phyloP scores from a whole-genome alignment of 2,113 vertebrate species.

The Symphodus melops region DNA sequence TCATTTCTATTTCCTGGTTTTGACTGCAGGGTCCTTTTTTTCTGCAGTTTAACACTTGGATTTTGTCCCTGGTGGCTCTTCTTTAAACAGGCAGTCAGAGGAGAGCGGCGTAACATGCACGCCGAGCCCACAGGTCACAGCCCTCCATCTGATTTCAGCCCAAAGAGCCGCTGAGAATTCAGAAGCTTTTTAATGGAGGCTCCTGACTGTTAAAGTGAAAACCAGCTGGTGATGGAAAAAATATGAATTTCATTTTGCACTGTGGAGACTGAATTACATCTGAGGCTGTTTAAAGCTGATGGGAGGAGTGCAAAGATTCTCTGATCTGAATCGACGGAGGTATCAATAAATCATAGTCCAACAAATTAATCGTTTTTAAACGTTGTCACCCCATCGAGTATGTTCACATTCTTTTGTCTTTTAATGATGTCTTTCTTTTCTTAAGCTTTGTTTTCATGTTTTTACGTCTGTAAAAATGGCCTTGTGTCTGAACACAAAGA shows the following conservation, averaged over 20 bases:
- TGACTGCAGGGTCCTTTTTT: conserved; percentile 23
- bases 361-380: too few species aligned
- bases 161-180: conserved; percentile 1
- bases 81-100: conserved; percentile 35
- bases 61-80: conserved; percentile 32
- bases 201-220: neutral
- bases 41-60: conserved; percentile 31
- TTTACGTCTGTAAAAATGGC: too few species aligned
- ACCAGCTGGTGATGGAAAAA: neutral
- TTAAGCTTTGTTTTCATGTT: too few species aligned
- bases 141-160: conserved; percentile 36
- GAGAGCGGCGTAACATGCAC: conserved; percentile 37
- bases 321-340: too few species aligned
- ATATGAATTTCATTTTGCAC: neutral
- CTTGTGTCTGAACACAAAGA: too few species aligned
- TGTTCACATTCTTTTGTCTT: too few species aligned
- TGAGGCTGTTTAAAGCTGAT: too few species aligned
- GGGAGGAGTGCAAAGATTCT: too few species aligned
- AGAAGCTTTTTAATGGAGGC: neutral
- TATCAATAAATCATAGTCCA: too few species aligned
- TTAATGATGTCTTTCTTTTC: too few species aligned
- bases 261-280: neutral
- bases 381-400: too few species aligned
- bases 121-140: conserved; percentile 33
- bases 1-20: conserved; percentile 56